Conservation (phyloP, 2,888 invertebrate genomes). For the Cerastis rubricosa region DNA sequence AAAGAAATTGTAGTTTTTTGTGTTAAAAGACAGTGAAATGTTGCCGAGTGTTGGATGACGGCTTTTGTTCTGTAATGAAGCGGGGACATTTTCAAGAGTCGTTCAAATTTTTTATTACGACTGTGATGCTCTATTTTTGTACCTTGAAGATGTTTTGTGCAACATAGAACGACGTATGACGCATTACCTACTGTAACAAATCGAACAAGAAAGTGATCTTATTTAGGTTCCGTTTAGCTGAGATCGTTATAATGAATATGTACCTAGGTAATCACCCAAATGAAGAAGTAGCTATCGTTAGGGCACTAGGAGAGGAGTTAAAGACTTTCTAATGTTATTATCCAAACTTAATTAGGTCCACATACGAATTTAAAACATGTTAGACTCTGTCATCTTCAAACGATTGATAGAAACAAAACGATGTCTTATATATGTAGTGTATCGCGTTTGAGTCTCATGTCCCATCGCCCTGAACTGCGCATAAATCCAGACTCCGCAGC, state of each 20-base stretch:
- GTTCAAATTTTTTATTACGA: constrained; percentile 84
- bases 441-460: neutral
- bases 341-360: neutral
- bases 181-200: constrained; percentile 16
- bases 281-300: neutral
- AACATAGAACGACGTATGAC: constrained; percentile 53
- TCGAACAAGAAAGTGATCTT: neutral
- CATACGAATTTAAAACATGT: neutral
- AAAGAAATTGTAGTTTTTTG: constrained; percentile 86
- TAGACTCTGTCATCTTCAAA: neutral
- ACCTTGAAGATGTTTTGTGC: constrained; percentile 61
- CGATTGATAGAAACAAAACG: neutral
- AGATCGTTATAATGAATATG: neutral
- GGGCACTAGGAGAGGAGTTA: neutral
- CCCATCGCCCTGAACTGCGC: neutral
- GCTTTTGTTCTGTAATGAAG: constrained; percentile 90
- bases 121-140: constrained; percentile 85
- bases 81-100: constrained; percentile 87
- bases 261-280: neutral
- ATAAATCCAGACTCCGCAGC: neutral
- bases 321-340: neutral
- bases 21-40: constrained; percentile 90
- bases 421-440: neutral
- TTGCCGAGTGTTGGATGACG: constrained; percentile 89
- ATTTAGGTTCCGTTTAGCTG: neutral